Evolutionary conservation across 2,113 vertebrate species (phyloP), one percentile per base, ranked within the genome.

Genomic region (Muscicapa adusta): DNA sequence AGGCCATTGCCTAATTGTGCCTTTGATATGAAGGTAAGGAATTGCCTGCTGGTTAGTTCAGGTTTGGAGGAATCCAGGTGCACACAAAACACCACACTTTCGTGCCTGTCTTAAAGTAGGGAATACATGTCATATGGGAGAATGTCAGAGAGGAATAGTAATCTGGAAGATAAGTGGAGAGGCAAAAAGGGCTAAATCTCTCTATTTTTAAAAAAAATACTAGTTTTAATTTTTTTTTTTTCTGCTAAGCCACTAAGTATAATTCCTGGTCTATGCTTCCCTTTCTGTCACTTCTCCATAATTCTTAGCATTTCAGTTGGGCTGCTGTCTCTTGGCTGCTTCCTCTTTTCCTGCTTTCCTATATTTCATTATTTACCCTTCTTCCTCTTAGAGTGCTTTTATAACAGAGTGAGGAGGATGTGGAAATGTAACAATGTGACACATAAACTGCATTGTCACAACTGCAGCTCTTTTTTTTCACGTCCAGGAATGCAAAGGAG

Each of bases 221-320:
- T 89, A 42, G 18, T 36, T 85, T 79, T 33, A 5, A 22, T 66
- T 48, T 6, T 12, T 45, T 20, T 20, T 68, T 84, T 85, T 91
- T 80, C 15, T 76, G 19, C 95, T 88, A 76, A 92, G 94, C 94
- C 83, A 77, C 95, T 50, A 72, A 90, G 29, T 90, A 51, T 77
- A 98, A 99, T 99, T 99, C 99, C 99, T 98, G 97, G 90, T 97
- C 96, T 95, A 94, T 97, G 98, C 98, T 99, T 99, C 99, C 99
- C 98, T 99, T 99, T 99, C 98, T 98, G 98, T 98, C 98, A 99
- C 99, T 99, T 99, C 99, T 99, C 99, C 99, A 98, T 98, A 98
- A 98, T 97, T 99, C 98, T 98, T 98, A 92, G 95, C 97, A 95
- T 98, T 99, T 99, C 98, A 89, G 99, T 99, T 99, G 98, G 98